Evolutionary conservation across 2,888 invertebrate genomes (phyloP).

Genomic region (Napeogenes inachia): DNA sequence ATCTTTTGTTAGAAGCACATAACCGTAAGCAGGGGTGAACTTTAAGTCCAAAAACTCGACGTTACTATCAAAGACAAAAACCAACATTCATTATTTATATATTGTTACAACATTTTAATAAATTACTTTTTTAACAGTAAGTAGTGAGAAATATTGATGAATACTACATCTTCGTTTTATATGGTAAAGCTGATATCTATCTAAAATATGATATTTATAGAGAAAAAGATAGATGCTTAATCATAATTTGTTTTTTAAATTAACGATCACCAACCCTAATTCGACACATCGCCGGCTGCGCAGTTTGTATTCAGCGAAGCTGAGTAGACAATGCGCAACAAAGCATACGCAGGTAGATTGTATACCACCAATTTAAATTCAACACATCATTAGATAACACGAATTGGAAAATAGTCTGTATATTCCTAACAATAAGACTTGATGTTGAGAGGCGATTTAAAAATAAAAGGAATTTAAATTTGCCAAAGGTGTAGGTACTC

Average conservation of each 20-base stretch:
- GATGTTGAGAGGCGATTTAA: conserved; percentile 5
- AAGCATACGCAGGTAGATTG: conserved; percentile 71
- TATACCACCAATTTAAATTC: conserved; percentile 39
- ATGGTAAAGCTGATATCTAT: neutral
- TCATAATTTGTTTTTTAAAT: conserved; percentile 19
- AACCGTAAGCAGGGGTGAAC: conserved; percentile 64
- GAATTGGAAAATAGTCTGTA: conserved; percentile 35
- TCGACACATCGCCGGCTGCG: conserved; percentile 63
- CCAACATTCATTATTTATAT: neutral
- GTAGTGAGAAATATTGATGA: too few relatives aligned
- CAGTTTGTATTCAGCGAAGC: conserved; percentile 57
- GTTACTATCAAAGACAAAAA: conserved; percentile 8
- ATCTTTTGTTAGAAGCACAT: conserved; percentile 72
- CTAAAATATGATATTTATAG: neutral
- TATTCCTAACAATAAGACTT: conserved; percentile 28
- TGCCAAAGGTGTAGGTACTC: conserved; percentile 66
- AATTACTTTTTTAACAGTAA: too few relatives aligned
- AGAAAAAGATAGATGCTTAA: conserved; percentile 4
- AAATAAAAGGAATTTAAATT: conserved; percentile 20
- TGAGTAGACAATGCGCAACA: conserved; percentile 68
- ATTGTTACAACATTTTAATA: too few relatives aligned
- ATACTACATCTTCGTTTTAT: neutral
- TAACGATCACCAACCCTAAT: conserved; percentile 57
- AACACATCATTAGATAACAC: conserved; percentile 22
- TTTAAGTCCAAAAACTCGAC: conserved; percentile 12